Conservation (phyloP, 1,140 invertebrate genomes). For the Cyphomyrmex costatus region DNA sequence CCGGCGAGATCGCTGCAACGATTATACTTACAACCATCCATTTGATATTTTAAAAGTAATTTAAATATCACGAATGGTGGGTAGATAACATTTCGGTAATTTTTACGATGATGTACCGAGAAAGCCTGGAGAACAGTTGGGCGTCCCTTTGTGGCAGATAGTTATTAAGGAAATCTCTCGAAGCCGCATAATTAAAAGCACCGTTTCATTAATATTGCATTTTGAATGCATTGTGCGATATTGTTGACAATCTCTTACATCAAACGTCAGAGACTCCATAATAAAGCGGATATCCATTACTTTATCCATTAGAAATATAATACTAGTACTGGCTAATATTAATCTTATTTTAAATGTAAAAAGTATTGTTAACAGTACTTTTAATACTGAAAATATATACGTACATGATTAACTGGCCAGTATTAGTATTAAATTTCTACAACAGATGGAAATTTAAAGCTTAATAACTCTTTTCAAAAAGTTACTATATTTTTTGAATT, state of each 20-base stretch:
- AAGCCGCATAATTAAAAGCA: slow-evolving; percentile 8
- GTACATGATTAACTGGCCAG: too few species aligned
- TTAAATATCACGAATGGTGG: slow-evolving; percentile 48
- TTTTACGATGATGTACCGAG: slow-evolving; percentile 32
- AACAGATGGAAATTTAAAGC: too few species aligned
- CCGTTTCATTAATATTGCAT: neutral
- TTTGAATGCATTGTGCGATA: neutral
- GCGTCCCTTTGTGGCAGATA: neutral
- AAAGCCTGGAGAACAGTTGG: slow-evolving; percentile 11
- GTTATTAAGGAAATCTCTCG: slow-evolving; percentile 18
- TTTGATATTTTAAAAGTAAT: slow-evolving; percentile 58
- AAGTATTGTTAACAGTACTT: too few species aligned
- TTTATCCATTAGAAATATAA: too few species aligned
- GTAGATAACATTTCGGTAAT: slow-evolving; percentile 55
- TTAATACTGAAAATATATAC: too few species aligned
- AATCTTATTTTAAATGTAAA: too few species aligned
- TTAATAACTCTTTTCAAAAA: too few species aligned
- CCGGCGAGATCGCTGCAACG: slow-evolving; percentile 40
- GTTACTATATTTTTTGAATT: too few species aligned
- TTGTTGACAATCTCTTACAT: neutral
- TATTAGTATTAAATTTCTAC: too few species aligned
- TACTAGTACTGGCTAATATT: too few species aligned
- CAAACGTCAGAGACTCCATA: neutral
- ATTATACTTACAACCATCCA: slow-evolving; percentile 32
- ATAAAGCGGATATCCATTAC: neutral